These are phyloP conservation scores for Auanema sp. DNA, from an alignment of 2,888 invertebrate genomes.

Conservation along the genomic window DNA sequence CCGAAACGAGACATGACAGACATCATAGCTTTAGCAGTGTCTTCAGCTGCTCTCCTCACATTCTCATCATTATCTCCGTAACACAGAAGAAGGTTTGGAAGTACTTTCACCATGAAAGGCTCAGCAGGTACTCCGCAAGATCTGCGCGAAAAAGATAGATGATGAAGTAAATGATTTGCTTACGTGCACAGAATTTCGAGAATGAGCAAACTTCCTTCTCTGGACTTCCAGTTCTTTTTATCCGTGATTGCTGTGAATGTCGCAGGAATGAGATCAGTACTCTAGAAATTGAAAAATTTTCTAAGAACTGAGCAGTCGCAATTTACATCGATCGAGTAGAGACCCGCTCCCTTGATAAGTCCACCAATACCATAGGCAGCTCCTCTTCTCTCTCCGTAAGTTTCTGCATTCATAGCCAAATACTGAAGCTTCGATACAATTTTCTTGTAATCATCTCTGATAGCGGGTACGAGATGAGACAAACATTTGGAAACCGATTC, in stretches of 20 bases:
- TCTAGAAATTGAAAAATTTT: conserved; percentile 72
- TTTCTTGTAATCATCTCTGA: conserved; percentile 85
- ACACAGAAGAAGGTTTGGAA: conserved; percentile 89
- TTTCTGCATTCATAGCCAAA: conserved; percentile 84
- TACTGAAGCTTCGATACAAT: conserved; percentile 84
- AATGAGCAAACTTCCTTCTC: conserved; percentile 90
- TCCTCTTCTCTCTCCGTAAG: conserved; percentile 88
- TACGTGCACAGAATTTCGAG: conserved; percentile 79
- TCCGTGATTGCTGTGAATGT: conserved; percentile 82
- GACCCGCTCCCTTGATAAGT: conserved; percentile 90
- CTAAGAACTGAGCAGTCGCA: not conserved
- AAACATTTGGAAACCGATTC: conserved; percentile 95
- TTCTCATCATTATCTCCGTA: conserved; percentile 92
- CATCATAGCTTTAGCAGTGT: conserved; percentile 74
- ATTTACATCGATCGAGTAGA: conserved; percentile 75
- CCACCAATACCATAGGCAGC: conserved; percentile 91
- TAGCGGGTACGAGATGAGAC: conserved; percentile 86
- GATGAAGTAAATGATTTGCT: not conserved
- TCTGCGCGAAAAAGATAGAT: conserved; percentile 73
- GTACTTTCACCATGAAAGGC: conserved; percentile 89
- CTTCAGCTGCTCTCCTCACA: conserved; percentile 86
- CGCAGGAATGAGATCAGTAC: conserved; percentile 90
- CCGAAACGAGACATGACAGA: conserved; percentile 93
- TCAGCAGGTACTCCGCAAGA: conserved; percentile 95
- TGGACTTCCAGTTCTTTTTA: conserved; percentile 89